A percentile compares a stretch with the other conserved stretches of the same genome.
These are phyloP conservation scores for Morpho deidamia DNA, from an alignment of 2,888 invertebrate species.

Conservation along the genomic window DNA sequence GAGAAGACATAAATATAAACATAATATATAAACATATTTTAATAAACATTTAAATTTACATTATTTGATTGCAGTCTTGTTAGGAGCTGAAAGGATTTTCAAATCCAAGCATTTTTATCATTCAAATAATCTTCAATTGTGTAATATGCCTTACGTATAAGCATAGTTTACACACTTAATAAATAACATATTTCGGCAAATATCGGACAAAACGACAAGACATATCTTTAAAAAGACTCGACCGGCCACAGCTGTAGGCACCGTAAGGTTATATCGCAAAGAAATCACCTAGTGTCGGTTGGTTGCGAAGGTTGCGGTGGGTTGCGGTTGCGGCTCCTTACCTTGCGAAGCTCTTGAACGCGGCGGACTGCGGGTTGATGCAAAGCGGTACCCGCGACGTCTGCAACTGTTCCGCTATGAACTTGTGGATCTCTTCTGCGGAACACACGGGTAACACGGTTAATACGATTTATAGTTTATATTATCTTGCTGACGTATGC, in stretches of 20 bases:
- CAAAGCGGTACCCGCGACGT: slow-evolving; percentile 98
- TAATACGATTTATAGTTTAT: no score
- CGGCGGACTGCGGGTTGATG: slow-evolving; percentile 99
- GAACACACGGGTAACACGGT: slow-evolving; percentile 13
- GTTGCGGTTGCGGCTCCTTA: slow-evolving; percentile 79
- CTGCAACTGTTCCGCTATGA: slow-evolving; percentile 97
- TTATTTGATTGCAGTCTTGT: no score
- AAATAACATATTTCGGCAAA: neutral
- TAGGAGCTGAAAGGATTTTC: no score
- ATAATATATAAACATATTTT: no score
- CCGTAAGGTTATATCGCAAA: slow-evolving; percentile 68
- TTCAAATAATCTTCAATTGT: no score
- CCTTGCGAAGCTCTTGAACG: slow-evolving; percentile 99
- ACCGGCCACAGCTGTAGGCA: slow-evolving; percentile 18
- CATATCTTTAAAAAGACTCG: neutral
- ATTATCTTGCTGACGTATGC: no score
- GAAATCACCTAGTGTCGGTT: slow-evolving; percentile 77
- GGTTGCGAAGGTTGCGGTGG: slow-evolving; percentile 63
- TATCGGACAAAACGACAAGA: slow-evolving; percentile 2
- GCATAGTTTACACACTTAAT: no score
- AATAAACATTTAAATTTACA: no score
- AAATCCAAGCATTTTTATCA: no score
- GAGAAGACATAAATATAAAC: no score
- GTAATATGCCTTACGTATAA: no score
- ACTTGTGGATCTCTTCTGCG: slow-evolving; percentile 99